Conservation (phyloP, 2,888 invertebrate species). For the Agrypnus murinus region DNA sequence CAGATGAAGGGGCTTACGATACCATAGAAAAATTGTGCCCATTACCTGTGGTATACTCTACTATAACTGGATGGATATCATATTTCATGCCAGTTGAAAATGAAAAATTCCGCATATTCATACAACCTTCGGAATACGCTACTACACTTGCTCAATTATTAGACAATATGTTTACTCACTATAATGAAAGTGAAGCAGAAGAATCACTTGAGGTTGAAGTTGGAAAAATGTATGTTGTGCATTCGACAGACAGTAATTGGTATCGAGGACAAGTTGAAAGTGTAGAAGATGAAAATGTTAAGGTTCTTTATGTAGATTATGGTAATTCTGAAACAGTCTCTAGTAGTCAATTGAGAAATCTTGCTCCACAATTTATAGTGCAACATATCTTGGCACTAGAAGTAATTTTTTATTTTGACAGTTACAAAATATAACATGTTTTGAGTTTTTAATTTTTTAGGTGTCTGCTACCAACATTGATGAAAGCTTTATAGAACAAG, state of each 20-base stretch:
- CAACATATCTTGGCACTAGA: conserved; percentile 62
- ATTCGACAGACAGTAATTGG: conserved; percentile 67
- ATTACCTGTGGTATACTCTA: conserved; percentile 77
- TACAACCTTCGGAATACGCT: conserved; percentile 75
- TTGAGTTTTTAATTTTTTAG: conserved; percentile 26
- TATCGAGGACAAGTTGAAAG: conserved; percentile 55
- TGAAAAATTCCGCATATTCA: conserved; percentile 72
- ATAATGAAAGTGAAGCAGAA: conserved; percentile 69
- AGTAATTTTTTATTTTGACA: conserved; percentile 56
- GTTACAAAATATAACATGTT: not conserved
- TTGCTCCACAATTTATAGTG: conserved; percentile 61
- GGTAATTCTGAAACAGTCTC: conserved; percentile 79
- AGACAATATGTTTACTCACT: conserved; percentile 76
- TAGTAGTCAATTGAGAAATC: conserved; percentile 66
- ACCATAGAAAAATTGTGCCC: conserved; percentile 75
- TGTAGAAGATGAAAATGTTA: conserved; percentile 70
- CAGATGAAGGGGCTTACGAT: conserved; percentile 74
- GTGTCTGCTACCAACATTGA: conserved; percentile 26
- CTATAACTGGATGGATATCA: conserved; percentile 76
- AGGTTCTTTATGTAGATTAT: conserved; percentile 80
- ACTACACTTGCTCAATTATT: conserved; percentile 71
- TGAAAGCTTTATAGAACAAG: conserved; percentile 73
- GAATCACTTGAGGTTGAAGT: conserved; percentile 70
- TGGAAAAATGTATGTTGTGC: conserved; percentile 77
- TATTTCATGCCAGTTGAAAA: conserved; percentile 73